These are phyloP conservation scores for Plectrocnemia conspersa DNA, from an alignment of 1,140 invertebrate species.

Conservation along the genomic window DNA sequence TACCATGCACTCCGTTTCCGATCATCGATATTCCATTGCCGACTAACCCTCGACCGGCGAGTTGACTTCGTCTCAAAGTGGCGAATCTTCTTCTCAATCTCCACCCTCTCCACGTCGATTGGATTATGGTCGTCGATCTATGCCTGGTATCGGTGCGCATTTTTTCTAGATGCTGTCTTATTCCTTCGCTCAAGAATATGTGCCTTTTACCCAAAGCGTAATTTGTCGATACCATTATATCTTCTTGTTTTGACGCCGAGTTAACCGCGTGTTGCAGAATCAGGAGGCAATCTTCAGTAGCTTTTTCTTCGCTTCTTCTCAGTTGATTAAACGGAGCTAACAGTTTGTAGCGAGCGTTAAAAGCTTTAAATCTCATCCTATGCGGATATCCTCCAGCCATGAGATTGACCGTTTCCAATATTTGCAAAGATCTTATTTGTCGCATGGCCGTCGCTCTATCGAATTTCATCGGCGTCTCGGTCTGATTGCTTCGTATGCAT, in stretches of 20 bases:
- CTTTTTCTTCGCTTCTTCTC: constrained; percentile 72
- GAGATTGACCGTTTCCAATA: constrained; percentile 90
- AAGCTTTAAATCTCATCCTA: constrained; percentile 92
- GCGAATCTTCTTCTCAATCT: constrained; percentile 67
- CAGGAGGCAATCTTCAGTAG: constrained; percentile 72
- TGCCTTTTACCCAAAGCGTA: constrained; percentile 91
- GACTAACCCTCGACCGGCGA: constrained; percentile 16
- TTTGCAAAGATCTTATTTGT: constrained; percentile 85
- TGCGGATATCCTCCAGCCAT: constrained; percentile 93
- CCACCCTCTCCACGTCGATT: constrained; percentile 80
- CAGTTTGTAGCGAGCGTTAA: constrained; percentile 78
- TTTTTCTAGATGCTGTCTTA: constrained; percentile 81
- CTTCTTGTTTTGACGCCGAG: constrained; percentile 47
- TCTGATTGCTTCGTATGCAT: constrained; percentile 81
- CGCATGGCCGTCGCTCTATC: constrained; percentile 67
- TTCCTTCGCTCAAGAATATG: constrained; percentile 90
- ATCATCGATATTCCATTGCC: constrained; percentile 20
- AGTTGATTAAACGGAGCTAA: constrained; percentile 73
- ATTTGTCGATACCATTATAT: constrained; percentile 61
- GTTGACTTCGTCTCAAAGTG: constrained; percentile 48
- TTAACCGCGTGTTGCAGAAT: constrained; percentile 56
- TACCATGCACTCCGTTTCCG: constrained; percentile 37
- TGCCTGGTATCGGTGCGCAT: constrained; percentile 70
- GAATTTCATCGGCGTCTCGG: constrained; percentile 69
- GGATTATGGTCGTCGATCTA: constrained; percentile 70